Evolutionary conservation across 2,113 vertebrate species (phyloP), one percentile per base, ranked within the genome.

Genomic region (Heptranchias perlo): DNA sequence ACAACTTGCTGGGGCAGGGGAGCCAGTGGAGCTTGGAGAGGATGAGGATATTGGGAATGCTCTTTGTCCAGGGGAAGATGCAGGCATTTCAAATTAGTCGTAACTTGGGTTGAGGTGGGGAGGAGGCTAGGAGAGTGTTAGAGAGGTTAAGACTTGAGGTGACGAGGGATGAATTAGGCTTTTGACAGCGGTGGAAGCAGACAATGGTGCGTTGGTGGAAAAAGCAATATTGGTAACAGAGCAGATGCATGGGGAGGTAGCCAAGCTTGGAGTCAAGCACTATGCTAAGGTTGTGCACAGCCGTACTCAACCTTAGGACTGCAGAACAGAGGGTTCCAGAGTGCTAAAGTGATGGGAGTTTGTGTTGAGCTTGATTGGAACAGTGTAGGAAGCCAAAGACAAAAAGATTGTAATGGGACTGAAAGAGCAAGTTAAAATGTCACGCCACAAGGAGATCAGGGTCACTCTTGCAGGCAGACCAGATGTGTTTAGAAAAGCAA

Each of bases 61-160:
- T 35, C 49, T 31, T 58, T 61, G 87, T 91, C 25, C n/a, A 31
- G 10, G 31, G 35, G 13, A 58, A 89, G 52, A 35, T 89, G 49
- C 28, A 31, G 49, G 86, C 47, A 92, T 92, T 92, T 39, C 54
- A 61, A 92, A n/a, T n/a, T 92, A n/a, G 13, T 35, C 31, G 8
- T 25, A 54, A 89, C 28, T 89, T 54, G 44, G 35, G 28, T n/a
- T 61, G 54, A 58, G 52, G 3, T 58, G 28, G 87, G 11, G 16
- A 78, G 73, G 73, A 78, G 31, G 11, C 13, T 10, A 87, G 49
- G 25, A 54, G 84, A 25, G 49, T 28, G 49, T 86, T 11, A 58
- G 87, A 91, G 87, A n/a, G 28, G 31, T 91, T 91, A 52, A 91
- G 87, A 91, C 28, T 91, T 91, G 25, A 35, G 35, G 52, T 91